Evolutionary conservation across 1,140 invertebrate genomes (phyloP), one percentile per base, ranked within the genome.

Genomic region (Drosophila micromelanica): DNA sequence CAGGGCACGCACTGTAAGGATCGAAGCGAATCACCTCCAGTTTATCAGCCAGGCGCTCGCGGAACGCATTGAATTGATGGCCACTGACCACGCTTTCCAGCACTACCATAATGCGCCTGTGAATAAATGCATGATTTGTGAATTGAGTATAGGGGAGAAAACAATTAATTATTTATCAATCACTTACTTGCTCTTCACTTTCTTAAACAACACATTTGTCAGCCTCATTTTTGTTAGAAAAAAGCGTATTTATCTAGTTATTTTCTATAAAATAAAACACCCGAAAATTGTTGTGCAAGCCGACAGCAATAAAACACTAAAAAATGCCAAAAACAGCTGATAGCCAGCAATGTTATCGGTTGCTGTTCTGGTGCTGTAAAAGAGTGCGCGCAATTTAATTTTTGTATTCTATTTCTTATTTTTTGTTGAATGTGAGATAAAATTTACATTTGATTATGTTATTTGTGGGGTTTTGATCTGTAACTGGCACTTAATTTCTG

Each of bases 61-160:
- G 93, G 35, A 95, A 93, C 56, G 90, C 86, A 43, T 94, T 94
- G 37, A 94, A 93, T 76, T 93, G 94, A 78, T 97, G 96, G 9
- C 96, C 96, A 77, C 94, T 96, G 15, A 96, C 95, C 49, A 95
- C 90, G 92, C 96, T 97, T 90, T 96, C 94, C 92, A 96, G 93
- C 60, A 95, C 55, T 1, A 97, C 96, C 94, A 97, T 94, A 2
- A 97, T 93, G 37, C 90, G 71, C 87, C 96, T 97, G 73, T 7
- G 13, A 40, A 51, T 5, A 2, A 2, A 9, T 2, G 3, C 32
- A 8, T 2, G 0, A 40, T 11, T 38, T 15, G 2, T 45, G n/a
- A 17, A 45, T 57, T 17, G 15, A 7, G 6, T 11, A n/a, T 2
- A 8, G 12, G 5, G 23, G 1, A 6, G 7, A 9, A 40, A 13